A percentile compares a stretch with the other conserved stretches of the same genome.
Evolutionary conservation across 2,797 vertebrate species (phyloP).

Genomic region (Tragelaphus oryx): DNA sequence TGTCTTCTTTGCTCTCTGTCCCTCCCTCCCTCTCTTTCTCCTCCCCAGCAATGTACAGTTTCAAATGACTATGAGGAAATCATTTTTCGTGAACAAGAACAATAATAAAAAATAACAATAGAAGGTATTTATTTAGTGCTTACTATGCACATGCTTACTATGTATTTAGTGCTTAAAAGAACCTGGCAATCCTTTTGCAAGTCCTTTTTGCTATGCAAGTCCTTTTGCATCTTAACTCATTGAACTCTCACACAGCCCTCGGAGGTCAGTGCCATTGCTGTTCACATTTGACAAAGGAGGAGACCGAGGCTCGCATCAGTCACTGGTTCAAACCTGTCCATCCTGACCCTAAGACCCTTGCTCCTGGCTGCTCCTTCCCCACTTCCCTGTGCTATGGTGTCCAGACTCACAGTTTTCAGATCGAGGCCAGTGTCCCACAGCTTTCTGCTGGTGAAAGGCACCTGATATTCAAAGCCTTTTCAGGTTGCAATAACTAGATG

Average conservation of each 20-base stretch:
- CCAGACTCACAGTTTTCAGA: neutral
- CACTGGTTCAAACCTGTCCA: neutral
- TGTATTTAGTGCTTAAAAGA: too few relatives aligned
- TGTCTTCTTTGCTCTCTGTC: neutral
- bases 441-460: neutral
- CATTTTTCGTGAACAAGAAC: neutral
- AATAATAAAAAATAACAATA: neutral
- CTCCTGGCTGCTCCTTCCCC: too few relatives aligned
- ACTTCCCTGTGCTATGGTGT: accelerated
- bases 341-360: neutral
- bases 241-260: neutral
- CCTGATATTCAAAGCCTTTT: neutral
- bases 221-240: neutral
- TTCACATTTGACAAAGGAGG: neutral
- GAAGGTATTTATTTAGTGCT: neutral
- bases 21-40: neutral
- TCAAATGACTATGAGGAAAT: neutral
- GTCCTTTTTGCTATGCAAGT: neutral
- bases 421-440: neutral
- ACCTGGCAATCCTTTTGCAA: neutral
- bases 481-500: neutral
- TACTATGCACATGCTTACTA: neutral
- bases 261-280: neutral
- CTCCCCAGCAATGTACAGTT: neutral
- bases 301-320: neutral